Conservation (phyloP, 1,140 invertebrate genomes). For the Oscheius sp. region DNA sequence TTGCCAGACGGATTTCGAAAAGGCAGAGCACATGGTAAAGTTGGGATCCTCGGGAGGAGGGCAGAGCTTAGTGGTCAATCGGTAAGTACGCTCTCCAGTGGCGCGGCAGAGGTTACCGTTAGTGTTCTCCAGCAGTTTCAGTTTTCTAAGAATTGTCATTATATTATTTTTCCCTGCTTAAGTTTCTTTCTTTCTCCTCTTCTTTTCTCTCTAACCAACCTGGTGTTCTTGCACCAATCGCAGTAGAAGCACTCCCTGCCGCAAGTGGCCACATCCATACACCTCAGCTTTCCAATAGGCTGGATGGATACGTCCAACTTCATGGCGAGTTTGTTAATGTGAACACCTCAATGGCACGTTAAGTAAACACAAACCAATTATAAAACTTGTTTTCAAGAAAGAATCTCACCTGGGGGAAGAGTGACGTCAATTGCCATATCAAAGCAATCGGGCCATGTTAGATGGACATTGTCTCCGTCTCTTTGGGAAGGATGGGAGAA, state of each 20-base stretch:
- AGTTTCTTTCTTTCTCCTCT: too few relatives aligned
- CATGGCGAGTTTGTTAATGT: constrained; percentile 59
- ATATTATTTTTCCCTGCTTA: constrained; percentile 15
- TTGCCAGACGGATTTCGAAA: constrained; percentile 60
- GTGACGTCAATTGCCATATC: constrained; percentile 61
- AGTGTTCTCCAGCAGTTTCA: constrained; percentile 59
- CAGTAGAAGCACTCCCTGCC: constrained; percentile 59
- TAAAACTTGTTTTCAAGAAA: not conserved
- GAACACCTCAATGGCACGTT: constrained; percentile 56
- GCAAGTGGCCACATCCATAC: constrained; percentile 60
- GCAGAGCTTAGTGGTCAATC: constrained; percentile 40
- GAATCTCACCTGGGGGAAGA: constrained; percentile 47
- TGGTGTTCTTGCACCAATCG: constrained; percentile 58
- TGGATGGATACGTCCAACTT: constrained; percentile 58
- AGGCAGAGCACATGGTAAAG: constrained; percentile 58
- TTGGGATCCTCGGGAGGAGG: constrained; percentile 60
- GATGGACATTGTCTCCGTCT: constrained; percentile 48
- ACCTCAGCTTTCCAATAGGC: constrained; percentile 59
- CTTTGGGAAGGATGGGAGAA: constrained; percentile 56
- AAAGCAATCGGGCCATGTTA: constrained; percentile 59
- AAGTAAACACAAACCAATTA: not conserved
- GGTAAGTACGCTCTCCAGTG: constrained; percentile 57
- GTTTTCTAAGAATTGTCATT: constrained; percentile 40
- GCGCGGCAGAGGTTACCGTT: constrained; percentile 59
- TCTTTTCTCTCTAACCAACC: constrained; percentile 36